phyloP scores from a whole-genome alignment of 37 sponge, comb jelly and placozoan species.

The Amphimedon queenslandica region DNA sequence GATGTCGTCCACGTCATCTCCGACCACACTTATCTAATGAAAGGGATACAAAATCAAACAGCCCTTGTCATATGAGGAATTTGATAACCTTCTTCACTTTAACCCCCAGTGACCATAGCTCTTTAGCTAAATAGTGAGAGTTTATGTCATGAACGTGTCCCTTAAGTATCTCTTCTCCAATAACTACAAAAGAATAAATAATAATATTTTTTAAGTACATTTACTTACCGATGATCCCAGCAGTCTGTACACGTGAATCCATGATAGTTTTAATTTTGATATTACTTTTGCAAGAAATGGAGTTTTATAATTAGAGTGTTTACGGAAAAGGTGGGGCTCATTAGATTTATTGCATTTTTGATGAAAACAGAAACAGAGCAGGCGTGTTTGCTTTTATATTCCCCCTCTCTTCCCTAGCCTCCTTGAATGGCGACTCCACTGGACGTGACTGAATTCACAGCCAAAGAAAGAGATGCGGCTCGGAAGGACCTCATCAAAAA shows the following conservation, averaged over 20 bases:
- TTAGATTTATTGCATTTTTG: background rate
- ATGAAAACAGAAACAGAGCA: background rate
- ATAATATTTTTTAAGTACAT: background rate
- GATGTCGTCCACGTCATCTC: constrained; percentile 56
- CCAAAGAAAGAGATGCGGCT: constrained; percentile 46
- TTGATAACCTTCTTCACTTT: constrained; percentile 46
- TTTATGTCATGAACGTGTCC: constrained; percentile 81
- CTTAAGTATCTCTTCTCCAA: constrained; percentile 89
- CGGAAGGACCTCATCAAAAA: constrained; percentile 49
- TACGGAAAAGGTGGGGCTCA: constrained; percentile 4
- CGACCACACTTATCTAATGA: constrained; percentile 46
- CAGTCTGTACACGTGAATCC: no score
- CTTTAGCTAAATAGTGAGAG: constrained; percentile 65
- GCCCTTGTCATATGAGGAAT: background rate
- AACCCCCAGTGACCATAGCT: constrained; percentile 72
- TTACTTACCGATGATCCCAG: constrained; percentile 57
- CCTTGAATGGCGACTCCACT: background rate
- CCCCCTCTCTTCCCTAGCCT: background rate
- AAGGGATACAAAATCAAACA: background rate
- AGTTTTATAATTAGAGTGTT: constrained; percentile 5
- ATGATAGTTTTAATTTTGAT: background rate
- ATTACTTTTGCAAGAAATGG: constrained; percentile 6
- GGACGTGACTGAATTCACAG: constrained; percentile 39
- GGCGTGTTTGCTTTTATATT: background rate
- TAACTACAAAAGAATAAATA: constrained; percentile 40